These are phyloP conservation scores for Platichthys stellatus DNA, from an alignment of 2,113 vertebrate genomes.

Conservation along the genomic window DNA sequence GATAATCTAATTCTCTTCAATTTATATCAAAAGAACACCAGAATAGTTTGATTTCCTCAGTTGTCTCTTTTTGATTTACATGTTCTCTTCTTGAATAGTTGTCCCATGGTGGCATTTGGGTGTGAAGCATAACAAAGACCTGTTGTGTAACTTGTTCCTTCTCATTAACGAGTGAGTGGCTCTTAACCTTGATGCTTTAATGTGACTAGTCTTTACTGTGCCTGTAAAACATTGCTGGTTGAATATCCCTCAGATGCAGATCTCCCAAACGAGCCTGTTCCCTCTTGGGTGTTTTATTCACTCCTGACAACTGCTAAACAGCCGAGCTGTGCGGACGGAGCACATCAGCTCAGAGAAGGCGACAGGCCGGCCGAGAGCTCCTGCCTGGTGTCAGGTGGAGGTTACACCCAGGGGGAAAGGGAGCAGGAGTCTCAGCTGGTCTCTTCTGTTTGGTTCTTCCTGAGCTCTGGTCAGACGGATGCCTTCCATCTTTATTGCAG, in stretches of 20 bases:
- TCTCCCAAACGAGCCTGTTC: constrained; percentile 15
- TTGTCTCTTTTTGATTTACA: not conserved
- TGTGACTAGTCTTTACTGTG: not conserved
- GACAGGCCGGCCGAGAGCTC: constrained; percentile 5
- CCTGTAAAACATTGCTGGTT: too few relatives aligned
- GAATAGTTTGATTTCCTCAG: not conserved
- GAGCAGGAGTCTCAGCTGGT: not conserved
- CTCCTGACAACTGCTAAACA: constrained; percentile 49
- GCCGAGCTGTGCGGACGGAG: constrained; percentile 27
- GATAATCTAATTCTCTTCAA: not conserved
- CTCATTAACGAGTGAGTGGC: not conserved
- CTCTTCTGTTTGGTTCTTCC: not conserved
- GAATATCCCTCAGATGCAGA: constrained; percentile 18
- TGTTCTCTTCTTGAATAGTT: not conserved
- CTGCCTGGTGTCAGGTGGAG: not conserved
- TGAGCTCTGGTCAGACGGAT: not conserved
- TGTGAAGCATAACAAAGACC: not conserved
- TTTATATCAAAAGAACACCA: not conserved
- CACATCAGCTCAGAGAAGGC: constrained; percentile 15
- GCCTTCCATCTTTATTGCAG: not conserved
- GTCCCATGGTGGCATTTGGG: constrained; percentile 1
- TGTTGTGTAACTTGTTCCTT: not conserved
- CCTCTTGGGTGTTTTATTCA: constrained; percentile 15
- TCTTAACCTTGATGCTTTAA: not conserved
- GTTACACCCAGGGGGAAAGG: not conserved